These are phyloP conservation scores for Drosophila bunnanda DNA, from an alignment of 2,888 invertebrate species.

Conservation along the genomic window DNA sequence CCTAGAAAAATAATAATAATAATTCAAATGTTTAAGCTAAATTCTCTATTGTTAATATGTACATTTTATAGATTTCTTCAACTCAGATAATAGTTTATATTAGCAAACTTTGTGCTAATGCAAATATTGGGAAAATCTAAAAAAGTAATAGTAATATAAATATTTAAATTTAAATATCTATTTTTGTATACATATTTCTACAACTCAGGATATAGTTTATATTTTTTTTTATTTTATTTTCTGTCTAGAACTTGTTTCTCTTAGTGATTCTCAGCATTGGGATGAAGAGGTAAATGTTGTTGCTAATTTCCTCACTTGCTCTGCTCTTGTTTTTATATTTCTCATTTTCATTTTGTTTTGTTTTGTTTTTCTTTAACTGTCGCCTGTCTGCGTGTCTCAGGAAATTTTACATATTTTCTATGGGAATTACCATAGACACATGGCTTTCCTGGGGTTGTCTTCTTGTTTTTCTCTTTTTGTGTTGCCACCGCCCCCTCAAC, in stretches of 20 bases:
- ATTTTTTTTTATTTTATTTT: too few relatives aligned
- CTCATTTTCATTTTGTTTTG: constrained; percentile 14
- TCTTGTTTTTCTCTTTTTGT: not conserved
- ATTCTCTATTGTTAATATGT: too few relatives aligned
- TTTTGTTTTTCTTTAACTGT: constrained; percentile 38
- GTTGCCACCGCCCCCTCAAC: constrained; percentile 7
- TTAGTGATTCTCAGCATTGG: constrained; percentile 10
- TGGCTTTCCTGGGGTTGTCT: constrained; percentile 20
- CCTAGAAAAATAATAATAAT: not conserved
- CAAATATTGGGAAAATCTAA: too few relatives aligned
- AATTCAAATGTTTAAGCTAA: not conserved
- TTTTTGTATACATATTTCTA: too few relatives aligned
- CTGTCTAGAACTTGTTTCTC: not conserved
- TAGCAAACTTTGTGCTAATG: too few relatives aligned
- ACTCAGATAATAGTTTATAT: not conserved
- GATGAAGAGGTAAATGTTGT: constrained; percentile 74
- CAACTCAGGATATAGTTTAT: not conserved
- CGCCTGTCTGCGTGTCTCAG: constrained; percentile 29
- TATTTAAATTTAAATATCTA: too few relatives aligned
- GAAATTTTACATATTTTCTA: constrained; percentile 78
- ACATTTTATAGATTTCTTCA: not conserved
- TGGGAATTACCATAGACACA: constrained; percentile 78
- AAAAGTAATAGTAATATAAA: too few relatives aligned
- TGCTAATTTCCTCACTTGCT: constrained; percentile 71
- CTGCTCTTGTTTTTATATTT: constrained; percentile 23